A percentile compares a stretch with the other conserved stretches of the same genome.
Evolutionary conservation across 2,888 invertebrate species (phyloP).

Genomic region (Merodon equestris): DNA sequence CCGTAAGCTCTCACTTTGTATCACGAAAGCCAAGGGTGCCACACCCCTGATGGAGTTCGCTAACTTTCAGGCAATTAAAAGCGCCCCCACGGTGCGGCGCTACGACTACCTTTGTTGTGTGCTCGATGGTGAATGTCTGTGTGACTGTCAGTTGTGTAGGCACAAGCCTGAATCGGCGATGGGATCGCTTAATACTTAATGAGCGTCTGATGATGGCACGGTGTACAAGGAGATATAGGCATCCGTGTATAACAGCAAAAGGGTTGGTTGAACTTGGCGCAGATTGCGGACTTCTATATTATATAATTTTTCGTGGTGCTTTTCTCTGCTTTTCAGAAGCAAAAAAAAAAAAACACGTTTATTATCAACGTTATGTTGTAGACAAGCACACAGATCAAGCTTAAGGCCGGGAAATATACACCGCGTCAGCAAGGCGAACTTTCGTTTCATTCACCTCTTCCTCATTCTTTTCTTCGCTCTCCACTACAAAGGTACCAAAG

Average conservation of each 20-base stretch:
- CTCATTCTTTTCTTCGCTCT: constrained; percentile 9
- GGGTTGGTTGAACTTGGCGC: constrained; percentile 46
- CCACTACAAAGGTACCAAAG: constrained; percentile 12
- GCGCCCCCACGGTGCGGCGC: constrained; percentile 17
- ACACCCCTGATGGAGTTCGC: constrained; percentile 31
- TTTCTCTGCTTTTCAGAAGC: background rate
- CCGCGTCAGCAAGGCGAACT: constrained; percentile 47
- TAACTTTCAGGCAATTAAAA: constrained; percentile 60
- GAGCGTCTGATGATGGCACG: constrained; percentile 7
- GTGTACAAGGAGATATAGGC: background rate
- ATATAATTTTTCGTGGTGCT: background rate
- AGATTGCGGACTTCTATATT: constrained; percentile 39
- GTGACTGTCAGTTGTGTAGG: background rate
- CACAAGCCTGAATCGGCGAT: constrained; percentile 11
- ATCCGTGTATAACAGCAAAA: constrained; percentile 8
- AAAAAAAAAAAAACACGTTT: constrained; percentile 23
- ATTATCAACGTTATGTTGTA: constrained; percentile 17
- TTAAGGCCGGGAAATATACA: constrained; percentile 39
- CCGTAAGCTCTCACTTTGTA: background rate
- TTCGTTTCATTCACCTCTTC: constrained; percentile 9
- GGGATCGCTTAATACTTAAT: constrained; percentile 16
- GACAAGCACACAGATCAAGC: constrained; percentile 29
- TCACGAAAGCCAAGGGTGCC: constrained; percentile 5
- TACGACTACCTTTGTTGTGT: constrained; percentile 7
- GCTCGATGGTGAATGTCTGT: constrained; percentile 6